Evolutionary conservation across 2,113 vertebrate species (phyloP), one percentile per base, ranked within the genome.

Genomic region (Calyptomena viridis): DNA sequence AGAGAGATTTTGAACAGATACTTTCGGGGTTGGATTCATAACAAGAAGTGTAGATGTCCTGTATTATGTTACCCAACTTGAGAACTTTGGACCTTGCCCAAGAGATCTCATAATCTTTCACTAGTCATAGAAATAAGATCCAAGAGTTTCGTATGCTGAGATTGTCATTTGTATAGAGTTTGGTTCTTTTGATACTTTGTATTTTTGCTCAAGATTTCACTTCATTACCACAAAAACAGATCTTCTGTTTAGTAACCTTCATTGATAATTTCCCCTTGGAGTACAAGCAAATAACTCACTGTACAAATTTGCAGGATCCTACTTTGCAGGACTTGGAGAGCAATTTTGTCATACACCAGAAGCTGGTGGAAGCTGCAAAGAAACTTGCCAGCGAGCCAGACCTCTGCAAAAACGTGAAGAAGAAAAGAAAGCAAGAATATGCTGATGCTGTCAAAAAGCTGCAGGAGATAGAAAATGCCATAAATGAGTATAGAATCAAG

Each of bases 331-430:
- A 99, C 86, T 92, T 99, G 96, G 99, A 99, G 96, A 98, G 99
- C 97, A 98, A 98, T 90, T 99, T 99, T 84, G 97, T 99, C 33
- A 98, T 99, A 87, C 99, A 99, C 96, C 99, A 99, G 93, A 99
- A 99, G 96, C 98, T 99, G 44, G 98, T 99, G 40, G 99, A 99
- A 97, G 99, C 99, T 18, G 98, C 98, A 4, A 98, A 98, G 96
- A 99, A 99, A 96, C 97, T 99, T 31, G 98, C 99, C 78, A 97
- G 35, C 0, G 99, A 99, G 94, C 97, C 97, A 3, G 99, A 99
- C 84, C 97, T 99, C 35, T 97, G 98, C 92, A 99, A 99, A 97
- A 99, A 99, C 0, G 98, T 99, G 89, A 99, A 98, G 97, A 99
- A 98, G 83, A 99, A 99, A 82, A 98, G 99, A 92, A 99, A 98